These are phyloP conservation scores for Hirundichthys speculiger DNA, from an alignment of 2,113 vertebrate species.

Conservation along the genomic window DNA sequence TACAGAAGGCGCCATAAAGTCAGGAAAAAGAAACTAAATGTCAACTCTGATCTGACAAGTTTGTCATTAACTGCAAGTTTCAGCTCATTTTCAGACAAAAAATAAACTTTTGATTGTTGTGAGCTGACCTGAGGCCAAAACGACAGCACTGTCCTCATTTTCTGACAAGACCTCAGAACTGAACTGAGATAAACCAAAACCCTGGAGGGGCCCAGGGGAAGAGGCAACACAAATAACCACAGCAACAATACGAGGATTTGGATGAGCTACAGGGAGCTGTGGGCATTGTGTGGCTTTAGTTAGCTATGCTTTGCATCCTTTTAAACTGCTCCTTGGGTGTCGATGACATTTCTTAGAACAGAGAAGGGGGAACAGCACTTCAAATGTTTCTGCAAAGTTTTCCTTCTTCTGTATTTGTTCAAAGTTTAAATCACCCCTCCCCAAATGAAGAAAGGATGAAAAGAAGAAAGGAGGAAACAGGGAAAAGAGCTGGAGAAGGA, in stretches of 20 bases:
- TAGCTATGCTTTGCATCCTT: slow-evolving; percentile 69
- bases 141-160: slow-evolving; percentile 63
- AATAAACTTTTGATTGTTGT: slow-evolving; percentile 50
- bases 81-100: slow-evolving; percentile 40
- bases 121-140: slow-evolving; percentile 64
- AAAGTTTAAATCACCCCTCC: slow-evolving; percentile 60
- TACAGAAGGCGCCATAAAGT: neutral
- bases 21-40: neutral
- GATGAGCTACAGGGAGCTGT: slow-evolving; percentile 59
- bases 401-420: slow-evolving; percentile 57
- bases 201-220: slow-evolving; percentile 59
- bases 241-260: slow-evolving; percentile 76
- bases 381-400: slow-evolving; percentile 70
- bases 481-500: slow-evolving; percentile 26
- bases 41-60: slow-evolving; percentile 18
- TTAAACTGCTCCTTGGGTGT: slow-evolving; percentile 70
- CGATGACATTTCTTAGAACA: slow-evolving; percentile 75
- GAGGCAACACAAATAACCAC: slow-evolving; percentile 70
- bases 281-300: slow-evolving; percentile 72
- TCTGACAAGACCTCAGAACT: slow-evolving; percentile 68
- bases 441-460: slow-evolving; percentile 39
- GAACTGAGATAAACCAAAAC: slow-evolving; percentile 66
- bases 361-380: slow-evolving; percentile 54
- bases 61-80: slow-evolving; percentile 37
- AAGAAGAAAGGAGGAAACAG: slow-evolving; percentile 4